These are phyloP conservation scores for Odocoileus hemionus DNA, from an alignment of 2,113 vertebrate species.

Conservation along the genomic window DNA sequence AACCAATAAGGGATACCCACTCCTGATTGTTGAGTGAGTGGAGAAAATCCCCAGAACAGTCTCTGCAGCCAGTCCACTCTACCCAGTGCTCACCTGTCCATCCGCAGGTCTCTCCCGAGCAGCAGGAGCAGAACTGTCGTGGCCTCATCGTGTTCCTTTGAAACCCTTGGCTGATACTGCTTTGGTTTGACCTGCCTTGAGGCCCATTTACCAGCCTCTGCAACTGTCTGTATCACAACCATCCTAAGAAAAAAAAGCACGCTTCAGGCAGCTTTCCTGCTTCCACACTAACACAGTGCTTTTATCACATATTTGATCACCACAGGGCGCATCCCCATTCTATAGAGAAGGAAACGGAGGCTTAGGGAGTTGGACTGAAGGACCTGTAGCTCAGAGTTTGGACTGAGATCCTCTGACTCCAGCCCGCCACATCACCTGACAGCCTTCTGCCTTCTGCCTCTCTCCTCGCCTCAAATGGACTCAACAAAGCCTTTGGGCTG, in stretches of 20 bases:
- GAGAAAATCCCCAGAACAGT: neutral
- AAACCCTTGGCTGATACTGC: neutral
- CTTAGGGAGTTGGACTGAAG: neutral
- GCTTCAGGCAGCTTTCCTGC: neutral
- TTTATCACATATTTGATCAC: neutral
- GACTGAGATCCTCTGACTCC: neutral
- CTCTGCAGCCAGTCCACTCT: neutral
- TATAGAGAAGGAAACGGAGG: neutral
- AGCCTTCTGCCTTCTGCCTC: neutral
- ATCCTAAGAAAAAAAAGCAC: neutral
- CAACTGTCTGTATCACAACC: neutral
- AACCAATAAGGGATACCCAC: neutral
- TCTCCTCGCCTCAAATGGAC: neutral
- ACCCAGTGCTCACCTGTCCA: accelerated
- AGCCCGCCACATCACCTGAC: accelerated
- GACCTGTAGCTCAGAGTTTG: neutral
- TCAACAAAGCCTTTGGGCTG: neutral
- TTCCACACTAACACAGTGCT: neutral
- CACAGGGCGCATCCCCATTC: neutral
- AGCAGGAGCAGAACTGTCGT: neutral
- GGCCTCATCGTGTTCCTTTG: neutral
- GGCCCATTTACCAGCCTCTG: neutral
- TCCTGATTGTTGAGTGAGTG: neutral
- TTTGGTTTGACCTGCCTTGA: neutral
- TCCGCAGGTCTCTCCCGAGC: accelerated